These are phyloP conservation scores for Dryobota labecula DNA, from an alignment of 2,888 invertebrate genomes.

Conservation along the genomic window DNA sequence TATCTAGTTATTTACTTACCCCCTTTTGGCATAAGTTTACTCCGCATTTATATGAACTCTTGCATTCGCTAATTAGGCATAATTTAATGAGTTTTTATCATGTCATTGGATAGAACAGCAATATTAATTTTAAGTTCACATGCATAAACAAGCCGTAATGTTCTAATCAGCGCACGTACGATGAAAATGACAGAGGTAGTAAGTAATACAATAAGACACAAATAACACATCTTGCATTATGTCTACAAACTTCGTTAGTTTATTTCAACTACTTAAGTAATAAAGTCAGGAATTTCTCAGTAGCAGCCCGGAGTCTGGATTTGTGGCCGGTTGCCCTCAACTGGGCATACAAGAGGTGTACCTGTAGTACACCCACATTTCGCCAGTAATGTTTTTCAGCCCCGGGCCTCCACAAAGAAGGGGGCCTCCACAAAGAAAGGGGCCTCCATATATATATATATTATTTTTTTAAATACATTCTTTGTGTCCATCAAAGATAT, in stretches of 20 bases:
- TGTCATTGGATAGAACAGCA: background rate
- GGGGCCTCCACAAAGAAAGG: too few species aligned
- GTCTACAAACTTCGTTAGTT: conserved; percentile 13
- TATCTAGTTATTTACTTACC: background rate
- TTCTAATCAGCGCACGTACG: background rate
- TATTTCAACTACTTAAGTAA: conserved; percentile 26
- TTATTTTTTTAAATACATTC: too few species aligned
- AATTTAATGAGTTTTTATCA: background rate
- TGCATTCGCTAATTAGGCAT: background rate
- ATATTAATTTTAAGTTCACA: background rate
- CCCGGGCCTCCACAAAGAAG: too few species aligned
- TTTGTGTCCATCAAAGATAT: too few species aligned
- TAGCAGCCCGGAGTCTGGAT: background rate
- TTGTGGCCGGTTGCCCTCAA: too few species aligned
- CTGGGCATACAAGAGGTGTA: too few species aligned
- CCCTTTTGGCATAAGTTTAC: background rate
- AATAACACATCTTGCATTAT: conserved; percentile 9
- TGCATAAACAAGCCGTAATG: conserved; percentile 11
- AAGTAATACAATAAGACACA: conserved; percentile 17
- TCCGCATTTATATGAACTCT: background rate
- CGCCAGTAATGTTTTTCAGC: too few species aligned
- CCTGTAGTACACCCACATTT: too few species aligned
- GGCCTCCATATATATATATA: too few species aligned
- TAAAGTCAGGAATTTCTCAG: background rate
- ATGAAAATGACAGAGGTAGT: conserved; percentile 10